phyloP scores from a whole-genome alignment of 2,113 vertebrate species.

The Gavialis gangeticus region DNA sequence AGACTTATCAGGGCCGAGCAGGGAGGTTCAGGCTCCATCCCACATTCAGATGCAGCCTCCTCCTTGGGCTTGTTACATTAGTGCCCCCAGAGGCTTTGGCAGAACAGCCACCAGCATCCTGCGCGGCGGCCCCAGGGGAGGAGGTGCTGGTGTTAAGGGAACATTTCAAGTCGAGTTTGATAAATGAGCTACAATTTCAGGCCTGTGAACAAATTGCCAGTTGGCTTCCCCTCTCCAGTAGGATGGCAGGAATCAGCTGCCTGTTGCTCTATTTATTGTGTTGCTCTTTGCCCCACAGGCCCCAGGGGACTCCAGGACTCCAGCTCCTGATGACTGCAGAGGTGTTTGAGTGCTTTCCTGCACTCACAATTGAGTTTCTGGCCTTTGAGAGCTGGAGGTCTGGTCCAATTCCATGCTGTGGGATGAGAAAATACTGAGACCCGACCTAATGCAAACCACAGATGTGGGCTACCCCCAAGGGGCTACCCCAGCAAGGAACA shows the following conservation, averaged over 20 bases:
- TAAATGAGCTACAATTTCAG: slow-evolving; percentile 41
- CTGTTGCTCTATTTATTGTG: slow-evolving; percentile 30
- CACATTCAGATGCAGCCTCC: background rate
- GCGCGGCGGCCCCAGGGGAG: background rate
- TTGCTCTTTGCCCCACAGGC: background rate
- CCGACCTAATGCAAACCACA: background rate
- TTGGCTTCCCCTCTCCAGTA: slow-evolving; percentile 32
- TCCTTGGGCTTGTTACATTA: background rate
- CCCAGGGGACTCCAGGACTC: background rate
- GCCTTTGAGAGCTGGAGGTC: background rate
- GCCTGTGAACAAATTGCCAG: background rate
- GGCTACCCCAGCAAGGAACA: background rate
- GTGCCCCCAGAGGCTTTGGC: background rate
- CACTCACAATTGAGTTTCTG: background rate
- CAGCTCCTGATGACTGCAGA: background rate
- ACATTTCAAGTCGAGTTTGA: background rate
- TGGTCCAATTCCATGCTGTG: background rate
- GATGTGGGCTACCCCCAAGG: too few relatives aligned
- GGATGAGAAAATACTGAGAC: background rate
- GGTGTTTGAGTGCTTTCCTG: background rate
- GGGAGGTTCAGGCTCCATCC: slow-evolving; percentile 23
- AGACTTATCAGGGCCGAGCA: background rate
- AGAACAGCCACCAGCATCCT: background rate
- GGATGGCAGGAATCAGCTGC: slow-evolving; percentile 10
- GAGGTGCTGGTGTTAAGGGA: background rate